Base-by-base conservation (phyloP, 2,888 invertebrate species). In the Rhagium mordax region DNA sequence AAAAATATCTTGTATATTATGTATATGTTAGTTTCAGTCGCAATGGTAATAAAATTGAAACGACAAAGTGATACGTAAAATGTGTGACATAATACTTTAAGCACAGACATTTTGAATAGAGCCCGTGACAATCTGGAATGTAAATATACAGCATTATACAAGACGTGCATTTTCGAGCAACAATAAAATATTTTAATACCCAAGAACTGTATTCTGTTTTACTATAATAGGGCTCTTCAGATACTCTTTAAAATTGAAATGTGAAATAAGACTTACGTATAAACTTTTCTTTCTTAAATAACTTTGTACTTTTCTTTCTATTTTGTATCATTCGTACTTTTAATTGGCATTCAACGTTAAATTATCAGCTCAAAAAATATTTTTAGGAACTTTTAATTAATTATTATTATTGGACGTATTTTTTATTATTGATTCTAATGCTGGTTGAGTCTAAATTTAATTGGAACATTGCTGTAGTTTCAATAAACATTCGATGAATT, bases 41-140 rank as follows among this genome's bases (percentile, higher is more conserved):
- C 65, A 65, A 64, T 29, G 29, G 69, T 69, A 74, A 76, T 76
- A 76, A 69, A 71, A 75, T 71, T 69, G 71, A 60, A 71, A 71
- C 48, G 70, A 65, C 71, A 57, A 67, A 67, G 55, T 67, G 67
- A 67, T 65, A 65, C 57, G 67, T 67, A 67, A 67, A 67, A 57
- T 27, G 57, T 41, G 55, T 67, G 67, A 55, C 29, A 67, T 67
- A 67, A 67, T 67, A 67, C 67, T 67, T 67, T 67, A 57, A 67
- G 67, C 67, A 29, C 64, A 47, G 18, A 24, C 67, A 41, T 67
- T 57, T 67, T 29, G 67, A 57, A 67, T 67, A 51, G n/a, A 67
- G 55, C 67, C 29, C 57, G 67, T 67, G 67, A 67, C 67, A 67
- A 67, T 67, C 67, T 67, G 67, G 67, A 67, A 67, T 67, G 67